These are phyloP conservation scores for Ochlodes sylvanus DNA, from an alignment of 2,888 invertebrate species.

Conservation along the genomic window DNA sequence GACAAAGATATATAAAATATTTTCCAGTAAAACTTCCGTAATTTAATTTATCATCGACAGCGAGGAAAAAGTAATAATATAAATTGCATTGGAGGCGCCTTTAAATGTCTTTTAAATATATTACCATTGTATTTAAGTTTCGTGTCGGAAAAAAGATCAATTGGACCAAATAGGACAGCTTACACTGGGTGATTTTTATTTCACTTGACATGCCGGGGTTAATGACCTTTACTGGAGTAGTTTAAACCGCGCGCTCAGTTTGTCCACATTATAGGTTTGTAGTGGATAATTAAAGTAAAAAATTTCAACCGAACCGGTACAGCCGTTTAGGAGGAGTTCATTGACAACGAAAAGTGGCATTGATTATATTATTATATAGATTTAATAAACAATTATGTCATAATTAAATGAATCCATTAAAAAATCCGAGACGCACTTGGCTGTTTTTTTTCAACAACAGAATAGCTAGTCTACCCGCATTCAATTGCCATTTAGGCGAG, in stretches of 20 bases:
- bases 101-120: conserved; percentile 8
- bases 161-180: background rate
- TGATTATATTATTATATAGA: no score
- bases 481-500: conserved; percentile 69
- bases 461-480: conserved; percentile 49
- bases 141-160: conserved; percentile 1
- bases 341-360: no score
- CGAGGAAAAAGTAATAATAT: conserved; percentile 15
- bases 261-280: no score
- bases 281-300: no score
- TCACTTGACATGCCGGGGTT: no score
- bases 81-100: conserved; percentile 7
- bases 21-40: conserved; percentile 6
- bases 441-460: background rate
- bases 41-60: conserved; percentile 9
- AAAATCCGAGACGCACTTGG: background rate
- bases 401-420: no score
- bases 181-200: no score
- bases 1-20: conserved; percentile 10
- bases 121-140: background rate
- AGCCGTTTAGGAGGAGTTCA: no score
- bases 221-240: no score
- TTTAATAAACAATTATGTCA: no score
- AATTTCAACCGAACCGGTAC: no score
- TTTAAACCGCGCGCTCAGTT: no score